These are phyloP conservation scores for Globodera rostochiensis DNA, from an alignment of 1,140 invertebrate genomes.

Conservation along the genomic window DNA sequence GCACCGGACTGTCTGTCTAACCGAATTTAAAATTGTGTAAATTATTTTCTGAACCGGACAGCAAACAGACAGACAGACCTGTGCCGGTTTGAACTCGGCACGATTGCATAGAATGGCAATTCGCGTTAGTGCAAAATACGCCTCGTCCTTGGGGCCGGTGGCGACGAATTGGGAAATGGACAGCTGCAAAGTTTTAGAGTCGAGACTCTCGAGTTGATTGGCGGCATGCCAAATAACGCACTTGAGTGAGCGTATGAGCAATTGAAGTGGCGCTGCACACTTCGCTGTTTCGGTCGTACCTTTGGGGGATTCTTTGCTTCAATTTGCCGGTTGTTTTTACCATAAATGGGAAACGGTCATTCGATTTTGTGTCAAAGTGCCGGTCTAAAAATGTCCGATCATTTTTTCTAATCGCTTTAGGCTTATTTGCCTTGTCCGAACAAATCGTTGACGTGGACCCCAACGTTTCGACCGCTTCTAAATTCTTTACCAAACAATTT, in stretches of 20 bases:
- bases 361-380: slow-evolving; percentile 74
- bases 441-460: slow-evolving; percentile 75
- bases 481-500: slow-evolving; percentile 75
- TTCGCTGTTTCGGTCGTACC: slow-evolving; percentile 69
- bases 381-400: slow-evolving; percentile 66
- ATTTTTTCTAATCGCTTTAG: not conserved
- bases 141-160: slow-evolving; percentile 40
- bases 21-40: not conserved
- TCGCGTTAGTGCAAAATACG: slow-evolving; percentile 64
- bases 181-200: slow-evolving; percentile 2
- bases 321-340: slow-evolving; percentile 21
- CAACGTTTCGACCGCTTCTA: slow-evolving; percentile 74
- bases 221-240: not conserved
- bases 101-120: slow-evolving; percentile 70
- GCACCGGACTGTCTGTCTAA: slow-evolving; percentile 66
- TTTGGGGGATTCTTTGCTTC: slow-evolving; percentile 54
- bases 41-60: not conserved
- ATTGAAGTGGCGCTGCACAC: slow-evolving; percentile 70
- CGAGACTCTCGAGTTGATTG: not conserved
- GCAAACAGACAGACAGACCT: slow-evolving; percentile 69
- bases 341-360: slow-evolving; percentile 74
- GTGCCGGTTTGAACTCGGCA: slow-evolving; percentile 69
- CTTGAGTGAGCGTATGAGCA: slow-evolving; percentile 20
- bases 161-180: slow-evolving; percentile 18
- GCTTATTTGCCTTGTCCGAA: slow-evolving; percentile 69